Evolutionary conservation across 2,888 invertebrate genomes (phyloP).

Genomic region (Trimorus sp.): DNA sequence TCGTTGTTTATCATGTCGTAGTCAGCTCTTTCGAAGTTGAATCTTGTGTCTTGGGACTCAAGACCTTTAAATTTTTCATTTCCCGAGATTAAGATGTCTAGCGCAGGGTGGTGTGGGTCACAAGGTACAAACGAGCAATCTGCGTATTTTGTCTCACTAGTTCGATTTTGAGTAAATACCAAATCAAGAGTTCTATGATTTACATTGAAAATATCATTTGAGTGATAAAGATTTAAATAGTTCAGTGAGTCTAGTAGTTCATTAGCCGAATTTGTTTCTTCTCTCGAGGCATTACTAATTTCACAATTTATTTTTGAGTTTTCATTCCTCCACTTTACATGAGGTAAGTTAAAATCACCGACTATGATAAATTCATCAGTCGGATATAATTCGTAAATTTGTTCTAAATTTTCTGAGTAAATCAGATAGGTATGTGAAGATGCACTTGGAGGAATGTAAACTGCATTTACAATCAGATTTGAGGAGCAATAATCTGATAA

Average conservation of each 20-base stretch:
- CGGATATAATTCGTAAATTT: slow-evolving; percentile 12
- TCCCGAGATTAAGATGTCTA: slow-evolving; percentile 20
- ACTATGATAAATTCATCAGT: neutral
- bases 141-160: neutral
- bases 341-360: slow-evolving; percentile 22
- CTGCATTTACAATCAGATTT: slow-evolving; percentile 1
- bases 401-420: slow-evolving; percentile 7
- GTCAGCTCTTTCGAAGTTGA: neutral
- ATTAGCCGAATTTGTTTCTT: slow-evolving; percentile 1
- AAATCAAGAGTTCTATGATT: slow-evolving; percentile 16
- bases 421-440: neutral
- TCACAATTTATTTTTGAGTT: neutral
- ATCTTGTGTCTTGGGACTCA: no score
- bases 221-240: slow-evolving; percentile 14
- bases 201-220: slow-evolving; percentile 1
- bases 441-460: slow-evolving; percentile 12
- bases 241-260: slow-evolving; percentile 11
- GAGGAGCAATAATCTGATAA: neutral
- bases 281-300: neutral
- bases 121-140: slow-evolving; percentile 10
- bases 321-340: neutral
- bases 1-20: slow-evolving; percentile 3
- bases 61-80: no score
- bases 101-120: slow-evolving; percentile 8
- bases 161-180: neutral